phyloP scores from a whole-genome alignment of 2,797 vertebrate genomes.

The Carapus acus region DNA sequence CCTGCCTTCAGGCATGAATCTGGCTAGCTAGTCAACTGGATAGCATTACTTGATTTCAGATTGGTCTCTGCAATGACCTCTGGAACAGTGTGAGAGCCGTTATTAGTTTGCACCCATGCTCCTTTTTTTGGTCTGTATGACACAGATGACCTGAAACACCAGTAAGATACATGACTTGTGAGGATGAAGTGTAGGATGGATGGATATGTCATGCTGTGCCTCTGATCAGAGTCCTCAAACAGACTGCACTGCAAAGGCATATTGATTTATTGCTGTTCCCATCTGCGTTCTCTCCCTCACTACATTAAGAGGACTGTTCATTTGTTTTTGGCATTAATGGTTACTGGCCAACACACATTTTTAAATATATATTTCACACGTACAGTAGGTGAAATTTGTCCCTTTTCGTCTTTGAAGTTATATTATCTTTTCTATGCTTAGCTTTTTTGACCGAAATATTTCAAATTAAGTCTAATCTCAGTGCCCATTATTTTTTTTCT shows the following conservation, averaged over 20 bases:
- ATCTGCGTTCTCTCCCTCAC: slow-evolving; percentile 12
- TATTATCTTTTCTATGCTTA: slow-evolving; percentile 3
- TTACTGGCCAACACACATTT: slow-evolving; percentile 37
- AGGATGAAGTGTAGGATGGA: slow-evolving; percentile 48
- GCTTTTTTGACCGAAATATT: slow-evolving; percentile 16
- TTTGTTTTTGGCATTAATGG: slow-evolving; percentile 53
- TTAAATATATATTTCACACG: slow-evolving; percentile 38
- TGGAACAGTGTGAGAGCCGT: slow-evolving; percentile 58
- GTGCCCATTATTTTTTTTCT: slow-evolving; percentile 29
- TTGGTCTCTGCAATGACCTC: slow-evolving; percentile 70
- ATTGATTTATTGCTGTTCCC: slow-evolving; percentile 57
- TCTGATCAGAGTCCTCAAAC: slow-evolving; percentile 48
- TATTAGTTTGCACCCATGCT: slow-evolving; percentile 65
- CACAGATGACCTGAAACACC: slow-evolving; percentile 55
- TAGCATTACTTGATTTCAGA: slow-evolving; percentile 76
- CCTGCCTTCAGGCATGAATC: slow-evolving; percentile 63
- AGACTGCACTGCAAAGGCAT: slow-evolving; percentile 37
- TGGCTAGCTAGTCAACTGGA: slow-evolving; percentile 76
- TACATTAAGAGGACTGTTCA: slow-evolving; percentile 40
- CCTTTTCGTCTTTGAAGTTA: not conserved
- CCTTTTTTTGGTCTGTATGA: slow-evolving; percentile 34
- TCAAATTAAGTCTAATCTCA: slow-evolving; percentile 24
- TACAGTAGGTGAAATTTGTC: too few species aligned
- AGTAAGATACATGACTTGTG: slow-evolving; percentile 53
- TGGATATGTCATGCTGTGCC: slow-evolving; percentile 30